These are phyloP conservation scores for Aphelenchoides fujianensis DNA, from an alignment of 1,140 invertebrate species.

Conservation along the genomic window DNA sequence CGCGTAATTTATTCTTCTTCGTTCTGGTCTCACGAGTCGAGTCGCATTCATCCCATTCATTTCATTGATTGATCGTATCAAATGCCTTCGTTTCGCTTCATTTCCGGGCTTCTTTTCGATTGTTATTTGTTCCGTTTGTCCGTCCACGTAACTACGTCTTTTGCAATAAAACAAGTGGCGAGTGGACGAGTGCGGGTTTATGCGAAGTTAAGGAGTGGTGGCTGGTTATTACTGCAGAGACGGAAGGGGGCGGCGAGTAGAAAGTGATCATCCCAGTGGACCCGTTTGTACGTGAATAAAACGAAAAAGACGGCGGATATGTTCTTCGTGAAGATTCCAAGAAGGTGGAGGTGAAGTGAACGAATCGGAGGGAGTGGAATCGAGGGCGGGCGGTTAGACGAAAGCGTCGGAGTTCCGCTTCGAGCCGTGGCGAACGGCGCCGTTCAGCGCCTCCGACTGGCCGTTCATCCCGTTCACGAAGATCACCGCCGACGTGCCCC, in stretches of 20 bases:
- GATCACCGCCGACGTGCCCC: conserved; percentile 2
- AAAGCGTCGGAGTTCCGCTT: not conserved
- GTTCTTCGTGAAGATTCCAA: not conserved
- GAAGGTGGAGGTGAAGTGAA: not conserved
- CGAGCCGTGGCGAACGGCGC: not conserved
- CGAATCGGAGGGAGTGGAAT: not conserved
- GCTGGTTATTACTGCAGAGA: not conserved
- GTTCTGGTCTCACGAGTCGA: too few relatives aligned
- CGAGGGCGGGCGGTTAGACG: not conserved
- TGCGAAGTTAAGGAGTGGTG: not conserved
- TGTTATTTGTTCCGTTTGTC: too few relatives aligned
- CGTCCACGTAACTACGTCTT: not conserved
- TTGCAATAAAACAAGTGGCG: too few relatives aligned
- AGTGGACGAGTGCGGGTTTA: not conserved
- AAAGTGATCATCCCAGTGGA: conserved; percentile 2
- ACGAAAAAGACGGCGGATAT: not conserved
- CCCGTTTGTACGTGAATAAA: not conserved
- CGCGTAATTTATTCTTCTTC: not conserved
- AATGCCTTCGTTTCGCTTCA: not conserved
- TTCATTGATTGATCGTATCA: not conserved
- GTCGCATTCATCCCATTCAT: not conserved
- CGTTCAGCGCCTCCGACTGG: not conserved
- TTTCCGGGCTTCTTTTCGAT: not conserved
- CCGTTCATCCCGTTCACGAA: conserved; percentile 12
- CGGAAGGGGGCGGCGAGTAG: not conserved